Evolutionary conservation across 2,113 vertebrate species (phyloP).

Genomic region (Clinocottus analis): DNA sequence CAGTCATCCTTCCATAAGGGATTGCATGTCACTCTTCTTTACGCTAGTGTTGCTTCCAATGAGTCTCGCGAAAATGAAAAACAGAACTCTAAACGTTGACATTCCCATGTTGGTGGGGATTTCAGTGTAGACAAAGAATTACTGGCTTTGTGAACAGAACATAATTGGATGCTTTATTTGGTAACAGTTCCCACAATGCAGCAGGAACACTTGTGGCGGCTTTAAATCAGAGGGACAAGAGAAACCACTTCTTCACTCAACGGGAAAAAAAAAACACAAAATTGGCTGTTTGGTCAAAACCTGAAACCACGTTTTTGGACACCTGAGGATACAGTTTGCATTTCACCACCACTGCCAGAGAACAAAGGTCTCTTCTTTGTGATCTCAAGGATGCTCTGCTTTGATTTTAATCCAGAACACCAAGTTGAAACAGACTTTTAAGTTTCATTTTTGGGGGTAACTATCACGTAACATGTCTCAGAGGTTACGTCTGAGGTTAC

Average conservation of each 20-base stretch:
- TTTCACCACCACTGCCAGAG: background rate
- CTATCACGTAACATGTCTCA: too few species aligned
- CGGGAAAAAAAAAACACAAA: too few species aligned
- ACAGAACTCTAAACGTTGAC: background rate
- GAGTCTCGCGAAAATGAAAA: background rate
- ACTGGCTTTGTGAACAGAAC: background rate
- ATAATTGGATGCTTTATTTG: background rate
- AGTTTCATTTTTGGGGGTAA: too few species aligned
- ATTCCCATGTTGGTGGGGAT: background rate
- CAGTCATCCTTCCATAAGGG: background rate
- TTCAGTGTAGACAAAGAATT: background rate
- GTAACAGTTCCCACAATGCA: background rate
- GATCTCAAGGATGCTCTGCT: too few species aligned
- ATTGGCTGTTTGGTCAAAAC: background rate
- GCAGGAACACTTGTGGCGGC: background rate
- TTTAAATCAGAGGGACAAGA: background rate
- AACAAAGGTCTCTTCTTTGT: background rate
- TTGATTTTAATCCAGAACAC: too few species aligned
- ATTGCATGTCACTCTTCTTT: constrained; percentile 8
- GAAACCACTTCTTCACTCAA: background rate
- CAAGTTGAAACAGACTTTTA: too few species aligned
- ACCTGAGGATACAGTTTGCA: background rate
- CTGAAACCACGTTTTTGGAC: background rate
- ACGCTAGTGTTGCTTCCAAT: background rate
- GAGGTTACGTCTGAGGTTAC: too few species aligned